A percentile compares a stretch with the other conserved stretches of the same genome.
These are phyloP conservation scores for Ceramica pisi DNA, from an alignment of 2,888 invertebrate genomes.

Conservation along the genomic window DNA sequence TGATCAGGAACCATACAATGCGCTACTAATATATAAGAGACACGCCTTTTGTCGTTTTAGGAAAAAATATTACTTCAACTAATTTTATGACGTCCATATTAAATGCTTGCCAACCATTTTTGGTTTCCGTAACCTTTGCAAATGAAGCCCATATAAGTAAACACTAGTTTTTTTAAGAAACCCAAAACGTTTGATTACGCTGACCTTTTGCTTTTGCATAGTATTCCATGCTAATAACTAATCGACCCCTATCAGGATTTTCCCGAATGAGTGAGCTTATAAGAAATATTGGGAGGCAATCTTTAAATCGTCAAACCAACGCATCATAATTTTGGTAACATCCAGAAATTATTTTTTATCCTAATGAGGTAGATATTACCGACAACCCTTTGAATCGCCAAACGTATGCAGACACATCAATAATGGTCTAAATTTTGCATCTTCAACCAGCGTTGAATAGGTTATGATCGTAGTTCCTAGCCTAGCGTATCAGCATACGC, in stretches of 20 bases:
- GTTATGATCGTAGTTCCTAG: too few relatives aligned
- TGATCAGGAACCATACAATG: neutral
- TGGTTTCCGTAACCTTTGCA: conserved; percentile 17
- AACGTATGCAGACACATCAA: too few relatives aligned
- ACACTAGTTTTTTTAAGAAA: neutral
- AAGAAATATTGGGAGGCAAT: too few relatives aligned
- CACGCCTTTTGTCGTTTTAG: neutral
- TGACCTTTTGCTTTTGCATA: conserved; percentile 23
- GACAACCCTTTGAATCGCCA: too few relatives aligned
- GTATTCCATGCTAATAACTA: conserved; percentile 1
- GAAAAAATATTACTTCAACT: neutral
- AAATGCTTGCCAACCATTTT: conserved; percentile 26
- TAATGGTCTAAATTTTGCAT: too few relatives aligned
- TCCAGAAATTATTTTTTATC: too few relatives aligned
- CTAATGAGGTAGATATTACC: too few relatives aligned
- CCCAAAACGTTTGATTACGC: conserved; percentile 9
- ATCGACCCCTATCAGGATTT: neutral
- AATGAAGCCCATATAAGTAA: conserved; percentile 14
- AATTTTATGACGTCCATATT: neutral
- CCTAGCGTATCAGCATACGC: too few relatives aligned
- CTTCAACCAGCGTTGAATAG: too few relatives aligned
- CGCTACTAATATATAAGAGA: neutral
- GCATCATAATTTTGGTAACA: too few relatives aligned
- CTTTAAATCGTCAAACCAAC: too few relatives aligned
- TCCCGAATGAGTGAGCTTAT: too few relatives aligned